phyloP scores from a whole-genome alignment of 2,888 invertebrate species.

The Cetonia aurata region DNA sequence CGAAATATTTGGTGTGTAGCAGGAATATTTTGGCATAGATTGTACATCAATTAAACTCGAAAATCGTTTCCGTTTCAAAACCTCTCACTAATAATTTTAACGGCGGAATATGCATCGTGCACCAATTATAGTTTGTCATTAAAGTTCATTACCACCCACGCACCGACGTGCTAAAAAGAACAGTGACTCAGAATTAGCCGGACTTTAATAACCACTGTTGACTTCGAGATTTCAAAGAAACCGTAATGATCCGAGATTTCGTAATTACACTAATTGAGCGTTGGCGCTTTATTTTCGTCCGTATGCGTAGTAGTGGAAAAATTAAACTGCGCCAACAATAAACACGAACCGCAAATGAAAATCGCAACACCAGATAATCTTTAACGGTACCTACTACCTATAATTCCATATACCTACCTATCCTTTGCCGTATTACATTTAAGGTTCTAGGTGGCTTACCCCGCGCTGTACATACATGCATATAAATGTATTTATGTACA shows the following conservation, averaged over 20 bases:
- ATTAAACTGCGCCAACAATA: constrained; percentile 9
- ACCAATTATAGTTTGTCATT: constrained; percentile 18
- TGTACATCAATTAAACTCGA: too few relatives aligned
- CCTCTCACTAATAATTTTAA: too few relatives aligned
- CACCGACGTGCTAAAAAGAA: background rate
- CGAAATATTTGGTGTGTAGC: too few relatives aligned
- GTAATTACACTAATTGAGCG: constrained; percentile 14
- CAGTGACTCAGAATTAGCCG: constrained; percentile 16
- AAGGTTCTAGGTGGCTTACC: background rate
- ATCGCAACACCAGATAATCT: constrained; percentile 13
- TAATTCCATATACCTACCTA: background rate
- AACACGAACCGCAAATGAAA: background rate
- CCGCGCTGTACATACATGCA: background rate
- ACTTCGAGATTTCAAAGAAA: constrained; percentile 22
- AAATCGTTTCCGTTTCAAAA: too few relatives aligned
- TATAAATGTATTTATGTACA: background rate
- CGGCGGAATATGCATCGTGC: background rate
- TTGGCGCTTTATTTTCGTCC: background rate
- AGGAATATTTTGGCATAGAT: too few relatives aligned
- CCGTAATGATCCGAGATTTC: constrained; percentile 24
- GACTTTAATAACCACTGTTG: constrained; percentile 11
- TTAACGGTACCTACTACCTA: background rate
- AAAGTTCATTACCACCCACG: constrained; percentile 19
- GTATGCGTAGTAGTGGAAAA: background rate
- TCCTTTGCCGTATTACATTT: background rate